Evolutionary conservation across 2,797 vertebrate species (phyloP).

Genomic region (Sciaenops ocellatus): DNA sequence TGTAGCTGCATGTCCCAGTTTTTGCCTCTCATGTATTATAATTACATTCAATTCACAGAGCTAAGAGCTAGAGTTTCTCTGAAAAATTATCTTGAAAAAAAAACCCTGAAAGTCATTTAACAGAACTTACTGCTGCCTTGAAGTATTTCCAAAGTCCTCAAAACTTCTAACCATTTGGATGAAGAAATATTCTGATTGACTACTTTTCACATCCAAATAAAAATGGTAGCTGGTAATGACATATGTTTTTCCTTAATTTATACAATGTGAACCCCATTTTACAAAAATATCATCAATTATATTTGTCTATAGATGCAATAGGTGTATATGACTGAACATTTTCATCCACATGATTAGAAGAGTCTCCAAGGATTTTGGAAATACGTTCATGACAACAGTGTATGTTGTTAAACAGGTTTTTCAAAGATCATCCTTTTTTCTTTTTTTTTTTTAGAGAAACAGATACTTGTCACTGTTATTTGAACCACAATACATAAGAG

Average conservation of each 20-base stretch:
- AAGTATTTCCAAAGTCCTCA: not conserved
- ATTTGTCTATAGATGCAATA: not conserved
- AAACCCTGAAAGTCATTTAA: not conserved
- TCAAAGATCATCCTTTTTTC: not conserved
- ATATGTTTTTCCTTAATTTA: not conserved
- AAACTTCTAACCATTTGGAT: not conserved
- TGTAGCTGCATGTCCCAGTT: not conserved
- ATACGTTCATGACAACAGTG: not conserved
- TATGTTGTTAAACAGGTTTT: not conserved
- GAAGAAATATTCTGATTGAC: not conserved
- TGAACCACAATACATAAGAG: conserved; percentile 4
- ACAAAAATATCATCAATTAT: not conserved
- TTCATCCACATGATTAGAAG: not conserved
- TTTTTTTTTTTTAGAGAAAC: conserved; percentile 7
- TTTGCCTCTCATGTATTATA: not conserved
- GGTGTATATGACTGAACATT: not conserved
- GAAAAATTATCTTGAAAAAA: not conserved
- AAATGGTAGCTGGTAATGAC: not conserved
- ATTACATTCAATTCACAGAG: not conserved
- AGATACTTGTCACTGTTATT: not conserved
- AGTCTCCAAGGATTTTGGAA: not conserved
- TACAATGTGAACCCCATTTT: not conserved
- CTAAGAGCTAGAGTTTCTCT: not conserved
- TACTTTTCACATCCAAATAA: not conserved
- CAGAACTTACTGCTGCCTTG: not conserved